phyloP scores from a whole-genome alignment of 2,888 invertebrate genomes.

The Meandrusa payeni region DNA sequence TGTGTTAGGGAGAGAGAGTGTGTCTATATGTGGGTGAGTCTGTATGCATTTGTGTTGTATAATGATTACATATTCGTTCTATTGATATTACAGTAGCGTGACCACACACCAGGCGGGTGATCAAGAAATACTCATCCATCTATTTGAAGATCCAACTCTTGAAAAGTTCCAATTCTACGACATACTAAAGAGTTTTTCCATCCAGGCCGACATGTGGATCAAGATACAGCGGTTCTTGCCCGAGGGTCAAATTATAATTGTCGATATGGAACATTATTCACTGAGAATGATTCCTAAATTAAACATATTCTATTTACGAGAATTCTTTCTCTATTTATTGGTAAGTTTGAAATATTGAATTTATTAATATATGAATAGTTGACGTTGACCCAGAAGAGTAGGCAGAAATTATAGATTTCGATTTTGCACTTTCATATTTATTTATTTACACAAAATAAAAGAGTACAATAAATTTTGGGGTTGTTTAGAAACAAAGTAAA shows the following conservation, averaged over 20 bases:
- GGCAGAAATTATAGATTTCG: no score
- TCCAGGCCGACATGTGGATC: conserved; percentile 59
- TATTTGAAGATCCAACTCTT: conserved; percentile 45
- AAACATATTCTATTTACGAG: conserved; percentile 60
- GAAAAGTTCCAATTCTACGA: conserved; percentile 59
- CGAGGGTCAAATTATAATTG: conserved; percentile 53
- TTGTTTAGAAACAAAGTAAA: no score
- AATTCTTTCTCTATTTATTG: conserved; percentile 55
- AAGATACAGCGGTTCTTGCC: conserved; percentile 38
- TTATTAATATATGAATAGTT: no score
- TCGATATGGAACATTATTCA: conserved; percentile 54
- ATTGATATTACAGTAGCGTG: conserved; percentile 44
- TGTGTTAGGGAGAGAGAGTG: no score
- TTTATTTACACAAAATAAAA: no score
- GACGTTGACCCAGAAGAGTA: no score
- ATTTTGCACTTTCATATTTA: no score
- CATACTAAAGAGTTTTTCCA: conserved; percentile 45
- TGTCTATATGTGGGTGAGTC: no score
- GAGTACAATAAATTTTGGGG: no score
- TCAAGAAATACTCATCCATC: conserved; percentile 55
- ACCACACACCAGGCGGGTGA: conserved; percentile 42
- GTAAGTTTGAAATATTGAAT: conserved; percentile 53
- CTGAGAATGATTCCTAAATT: conserved; percentile 52
- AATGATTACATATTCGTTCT: no score
- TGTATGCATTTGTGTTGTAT: no score